Conservation (phyloP, 1,140 invertebrate species). For the Harpegnathos saltator region DNA sequence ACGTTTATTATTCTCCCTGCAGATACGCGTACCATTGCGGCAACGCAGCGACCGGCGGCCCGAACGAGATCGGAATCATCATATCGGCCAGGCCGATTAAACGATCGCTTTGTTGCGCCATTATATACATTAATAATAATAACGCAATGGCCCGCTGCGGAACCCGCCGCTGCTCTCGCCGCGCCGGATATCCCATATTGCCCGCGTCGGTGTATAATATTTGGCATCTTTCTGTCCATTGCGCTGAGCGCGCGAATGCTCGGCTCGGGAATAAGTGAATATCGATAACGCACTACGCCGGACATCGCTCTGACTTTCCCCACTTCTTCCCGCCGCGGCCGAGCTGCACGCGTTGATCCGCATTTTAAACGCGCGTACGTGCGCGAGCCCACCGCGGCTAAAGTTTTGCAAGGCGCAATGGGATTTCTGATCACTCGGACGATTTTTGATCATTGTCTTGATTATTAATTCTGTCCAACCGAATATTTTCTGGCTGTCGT, state of each 20-base stretch:
- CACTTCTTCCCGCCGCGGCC: no score
- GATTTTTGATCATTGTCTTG: no score
- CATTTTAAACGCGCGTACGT: not conserved
- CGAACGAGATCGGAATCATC: constrained; percentile 58
- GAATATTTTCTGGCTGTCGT: no score
- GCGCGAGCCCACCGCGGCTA: no score
- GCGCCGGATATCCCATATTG: constrained; percentile 41
- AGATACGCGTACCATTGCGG: constrained; percentile 32
- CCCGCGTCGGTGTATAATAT: constrained; percentile 43
- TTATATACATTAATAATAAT: constrained; percentile 58
- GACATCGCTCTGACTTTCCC: not conserved
- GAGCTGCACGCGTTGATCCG: no score
- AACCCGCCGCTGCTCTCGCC: no score
- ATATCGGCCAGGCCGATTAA: constrained; percentile 52
- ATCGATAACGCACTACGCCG: constrained; percentile 45
- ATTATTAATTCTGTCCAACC: no score
- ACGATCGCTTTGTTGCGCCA: constrained; percentile 54
- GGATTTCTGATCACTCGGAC: no score
- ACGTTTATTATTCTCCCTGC: constrained; percentile 65
- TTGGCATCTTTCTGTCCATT: constrained; percentile 9
- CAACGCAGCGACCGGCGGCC: constrained; percentile 25
- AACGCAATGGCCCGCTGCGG: not conserved
- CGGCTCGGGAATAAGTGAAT: constrained; percentile 45
- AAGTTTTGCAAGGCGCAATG: no score
- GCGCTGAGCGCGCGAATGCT: constrained; percentile 39